Evolutionary conservation across 2,113 vertebrate species (phyloP).

Genomic region (Thamnophis sirtalis): DNA sequence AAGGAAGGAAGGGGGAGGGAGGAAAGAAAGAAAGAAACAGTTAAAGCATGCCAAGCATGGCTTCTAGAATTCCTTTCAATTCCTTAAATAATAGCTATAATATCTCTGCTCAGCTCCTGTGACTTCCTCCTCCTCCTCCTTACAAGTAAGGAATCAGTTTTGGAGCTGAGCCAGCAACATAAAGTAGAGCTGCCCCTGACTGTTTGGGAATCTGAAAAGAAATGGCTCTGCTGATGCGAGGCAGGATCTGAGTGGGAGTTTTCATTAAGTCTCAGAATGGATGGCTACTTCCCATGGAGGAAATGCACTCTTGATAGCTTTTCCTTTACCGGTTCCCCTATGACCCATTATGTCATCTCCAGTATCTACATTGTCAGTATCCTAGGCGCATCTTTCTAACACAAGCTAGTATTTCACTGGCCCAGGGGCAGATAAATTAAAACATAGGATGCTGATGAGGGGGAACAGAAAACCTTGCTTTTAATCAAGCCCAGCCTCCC

Average conservation of each 20-base stretch:
- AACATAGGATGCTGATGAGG: neutral
- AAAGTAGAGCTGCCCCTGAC: neutral
- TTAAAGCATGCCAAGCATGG: neutral
- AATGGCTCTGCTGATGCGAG: neutral
- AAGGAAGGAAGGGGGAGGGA: no score
- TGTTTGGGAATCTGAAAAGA: neutral
- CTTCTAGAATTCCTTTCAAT: neutral
- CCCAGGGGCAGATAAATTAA: neutral
- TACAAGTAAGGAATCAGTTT: neutral
- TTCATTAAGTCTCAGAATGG: constrained; percentile 9
- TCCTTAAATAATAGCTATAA: neutral
- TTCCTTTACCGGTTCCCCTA: neutral
- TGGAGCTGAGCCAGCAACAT: neutral
- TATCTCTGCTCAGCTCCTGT: neutral
- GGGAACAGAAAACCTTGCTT: neutral
- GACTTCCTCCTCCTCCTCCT: neutral
- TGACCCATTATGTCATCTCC: constrained; percentile 1
- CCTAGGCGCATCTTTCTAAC: neutral
- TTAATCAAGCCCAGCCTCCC: neutral
- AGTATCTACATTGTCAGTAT: neutral
- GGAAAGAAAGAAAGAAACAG: neutral
- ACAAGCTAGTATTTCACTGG: neutral
- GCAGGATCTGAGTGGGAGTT: constrained; percentile 12
- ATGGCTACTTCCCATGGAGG: neutral
- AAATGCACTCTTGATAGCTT: neutral